Evolutionary conservation across 2,888 invertebrate genomes (phyloP), one percentile per base, ranked within the genome.

Genomic region (Morpho helenor): DNA sequence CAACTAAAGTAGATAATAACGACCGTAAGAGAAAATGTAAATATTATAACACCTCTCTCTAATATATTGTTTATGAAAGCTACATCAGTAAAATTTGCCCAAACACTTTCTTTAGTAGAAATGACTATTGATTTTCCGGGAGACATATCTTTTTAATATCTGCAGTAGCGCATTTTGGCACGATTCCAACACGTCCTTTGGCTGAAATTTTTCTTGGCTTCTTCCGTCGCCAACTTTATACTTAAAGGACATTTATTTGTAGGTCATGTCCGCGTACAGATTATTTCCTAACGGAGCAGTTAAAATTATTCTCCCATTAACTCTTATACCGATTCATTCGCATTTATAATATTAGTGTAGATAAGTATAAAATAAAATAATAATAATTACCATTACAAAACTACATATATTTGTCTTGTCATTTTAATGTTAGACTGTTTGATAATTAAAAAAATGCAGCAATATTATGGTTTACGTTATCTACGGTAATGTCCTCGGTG

Each of bases 191-290:
- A 57, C 59, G 49, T 52, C 56, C 45, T 56, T 61, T 63, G 63
- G 61, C 61, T 56, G 8, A 49, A 47, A 52, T 61, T 60, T 44
- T 57, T 57, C 59, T 56, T 48, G 39, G 16, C 44, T 8, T 7
- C 46, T 54, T 60, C 60, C 48, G 60, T 43, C 46, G 63, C 63
- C 63, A 63, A 61, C 53, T 61, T 63, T 47, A 59, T 49, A 47
- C 50, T 44, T 45, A 41, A 60, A 60, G 51, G 55, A 58, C 52
- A 41, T 42, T 7, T 49, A 31, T 31, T 5, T 5, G 1, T 31
- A 31, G 31, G 31, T 31, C 31, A 31, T 31, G 31, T 31, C 31
- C 31, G 51, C 43, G 43, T 44, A 52, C 51, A 52, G 44, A 52
- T 52, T 7, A 31, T 52, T 31, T 44, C 31, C 31, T 31, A 31